A percentile compares a stretch with the other conserved stretches of the same genome.
phyloP scores from a whole-genome alignment of 2,888 invertebrate species.

The Melanotus villosus region DNA sequence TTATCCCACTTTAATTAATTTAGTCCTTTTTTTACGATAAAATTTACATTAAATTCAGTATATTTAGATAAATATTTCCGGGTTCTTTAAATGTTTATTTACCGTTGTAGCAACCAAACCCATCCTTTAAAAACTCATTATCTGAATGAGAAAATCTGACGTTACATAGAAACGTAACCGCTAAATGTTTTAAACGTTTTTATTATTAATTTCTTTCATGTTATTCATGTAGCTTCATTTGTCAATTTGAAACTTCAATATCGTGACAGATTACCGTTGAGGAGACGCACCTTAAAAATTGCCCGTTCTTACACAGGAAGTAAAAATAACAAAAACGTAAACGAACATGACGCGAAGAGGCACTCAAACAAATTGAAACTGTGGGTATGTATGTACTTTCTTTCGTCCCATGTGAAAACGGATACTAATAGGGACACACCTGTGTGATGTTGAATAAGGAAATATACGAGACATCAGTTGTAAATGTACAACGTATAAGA shows the following conservation, averaged over 20 bases:
- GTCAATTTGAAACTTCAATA: background rate
- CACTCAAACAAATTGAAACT: conserved; percentile 15
- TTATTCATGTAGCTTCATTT: no score
- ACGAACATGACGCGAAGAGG: background rate
- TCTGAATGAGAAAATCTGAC: no score
- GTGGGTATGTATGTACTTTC: background rate
- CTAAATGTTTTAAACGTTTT: no score
- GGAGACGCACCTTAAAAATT: background rate
- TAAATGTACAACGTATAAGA: conserved; percentile 5
- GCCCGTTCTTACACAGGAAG: background rate
- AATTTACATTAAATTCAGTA: no score
- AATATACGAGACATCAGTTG: background rate
- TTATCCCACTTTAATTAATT: no score
- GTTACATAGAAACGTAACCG: no score
- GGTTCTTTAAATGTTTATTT: no score
- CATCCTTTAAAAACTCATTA: no score
- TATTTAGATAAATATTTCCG: no score
- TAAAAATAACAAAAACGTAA: background rate
- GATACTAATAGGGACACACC: conserved; percentile 20
- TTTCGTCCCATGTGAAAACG: conserved; percentile 24
- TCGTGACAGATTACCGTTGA: background rate
- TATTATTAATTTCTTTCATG: no score
- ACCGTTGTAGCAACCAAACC: no score
- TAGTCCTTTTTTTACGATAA: no score
- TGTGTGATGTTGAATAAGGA: conserved; percentile 11